These are phyloP conservation scores for Hypomecis atomaria DNA, from an alignment of 2,888 invertebrate genomes.

Conservation along the genomic window DNA sequence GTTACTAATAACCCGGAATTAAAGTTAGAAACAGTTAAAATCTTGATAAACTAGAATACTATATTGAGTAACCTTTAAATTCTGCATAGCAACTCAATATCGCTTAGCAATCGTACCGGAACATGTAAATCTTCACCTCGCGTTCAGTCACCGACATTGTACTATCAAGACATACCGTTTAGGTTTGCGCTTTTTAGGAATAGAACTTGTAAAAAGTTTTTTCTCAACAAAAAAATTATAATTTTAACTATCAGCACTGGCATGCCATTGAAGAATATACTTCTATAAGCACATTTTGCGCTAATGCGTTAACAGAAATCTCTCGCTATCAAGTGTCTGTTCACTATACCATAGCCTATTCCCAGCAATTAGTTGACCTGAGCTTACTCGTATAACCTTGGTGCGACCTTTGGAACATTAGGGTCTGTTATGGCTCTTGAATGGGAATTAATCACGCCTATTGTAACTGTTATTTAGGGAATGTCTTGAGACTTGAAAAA, in stretches of 20 bases:
- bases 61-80: too few relatives aligned
- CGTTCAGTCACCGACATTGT: not conserved
- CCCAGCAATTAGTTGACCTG: slow-evolving; percentile 14
- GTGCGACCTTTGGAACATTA: slow-evolving; percentile 30
- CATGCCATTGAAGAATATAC: too few relatives aligned
- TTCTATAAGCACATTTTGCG: too few relatives aligned
- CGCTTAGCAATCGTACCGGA: slow-evolving; percentile 6
- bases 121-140: slow-evolving; percentile 7
- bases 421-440: slow-evolving; percentile 29
- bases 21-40: too few relatives aligned
- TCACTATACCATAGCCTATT: not conserved
- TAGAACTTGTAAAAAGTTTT: too few relatives aligned
- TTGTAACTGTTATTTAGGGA: slow-evolving; percentile 21
- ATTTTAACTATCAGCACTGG: too few relatives aligned
- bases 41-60: too few relatives aligned
- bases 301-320: too few relatives aligned
- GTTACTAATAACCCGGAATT: too few relatives aligned
- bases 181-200: too few relatives aligned
- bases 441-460: slow-evolving; percentile 30
- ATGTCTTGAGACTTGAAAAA: slow-evolving; percentile 5
- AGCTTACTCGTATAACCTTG: slow-evolving; percentile 29
- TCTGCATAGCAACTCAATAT: slow-evolving; percentile 1
- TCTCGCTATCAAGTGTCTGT: too few relatives aligned
- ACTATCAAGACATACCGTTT: slow-evolving; percentile 1
- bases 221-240: too few relatives aligned